phyloP scores from a whole-genome alignment of 2,113 vertebrate species.

The Pachypanchax playfairii region DNA sequence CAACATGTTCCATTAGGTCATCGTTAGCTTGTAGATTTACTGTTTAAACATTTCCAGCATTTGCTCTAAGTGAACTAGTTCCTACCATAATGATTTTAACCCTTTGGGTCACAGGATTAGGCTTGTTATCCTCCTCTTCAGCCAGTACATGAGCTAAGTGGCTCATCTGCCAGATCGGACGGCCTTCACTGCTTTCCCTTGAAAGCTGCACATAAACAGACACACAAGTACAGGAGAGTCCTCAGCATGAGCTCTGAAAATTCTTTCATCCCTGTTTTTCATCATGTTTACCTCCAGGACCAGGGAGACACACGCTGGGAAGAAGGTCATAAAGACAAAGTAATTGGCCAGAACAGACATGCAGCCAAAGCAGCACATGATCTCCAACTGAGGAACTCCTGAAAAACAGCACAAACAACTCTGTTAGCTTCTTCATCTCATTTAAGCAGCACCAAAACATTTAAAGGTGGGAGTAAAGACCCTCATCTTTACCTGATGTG shows the following conservation, averaged over 20 bases:
- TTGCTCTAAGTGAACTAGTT: too few relatives aligned
- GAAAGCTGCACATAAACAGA: constrained; percentile 83
- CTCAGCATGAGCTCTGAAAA: too few relatives aligned
- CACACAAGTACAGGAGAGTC: neutral
- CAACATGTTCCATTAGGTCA: too few relatives aligned
- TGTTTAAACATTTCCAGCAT: too few relatives aligned
- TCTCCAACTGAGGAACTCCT: constrained; percentile 96
- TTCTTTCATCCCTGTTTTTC: neutral
- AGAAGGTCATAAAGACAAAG: constrained; percentile 99
- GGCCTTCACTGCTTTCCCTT: constrained; percentile 91
- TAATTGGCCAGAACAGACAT: constrained; percentile 99
- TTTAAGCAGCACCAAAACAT: neutral
- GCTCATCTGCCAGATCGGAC: constrained; percentile 95
- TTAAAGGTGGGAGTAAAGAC: neutral
- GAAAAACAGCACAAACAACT: neutral
- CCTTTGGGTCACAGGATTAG: constrained; percentile 95
- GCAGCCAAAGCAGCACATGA: constrained; percentile 98
- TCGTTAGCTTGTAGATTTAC: too few relatives aligned
- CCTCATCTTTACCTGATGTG: constrained; percentile 86
- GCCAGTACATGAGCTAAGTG: constrained; percentile 93
- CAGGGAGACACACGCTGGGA: constrained; percentile 95
- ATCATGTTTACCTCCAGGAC: constrained; percentile 90
- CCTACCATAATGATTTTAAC: constrained; percentile 98
- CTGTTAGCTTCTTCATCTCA: neutral
- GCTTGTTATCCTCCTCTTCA: constrained; percentile 97